A percentile compares a stretch with the other conserved stretches of the same genome.
These are phyloP conservation scores for Phalanger gymnotis DNA, from an alignment of 2,797 vertebrate species.

Conservation along the genomic window DNA sequence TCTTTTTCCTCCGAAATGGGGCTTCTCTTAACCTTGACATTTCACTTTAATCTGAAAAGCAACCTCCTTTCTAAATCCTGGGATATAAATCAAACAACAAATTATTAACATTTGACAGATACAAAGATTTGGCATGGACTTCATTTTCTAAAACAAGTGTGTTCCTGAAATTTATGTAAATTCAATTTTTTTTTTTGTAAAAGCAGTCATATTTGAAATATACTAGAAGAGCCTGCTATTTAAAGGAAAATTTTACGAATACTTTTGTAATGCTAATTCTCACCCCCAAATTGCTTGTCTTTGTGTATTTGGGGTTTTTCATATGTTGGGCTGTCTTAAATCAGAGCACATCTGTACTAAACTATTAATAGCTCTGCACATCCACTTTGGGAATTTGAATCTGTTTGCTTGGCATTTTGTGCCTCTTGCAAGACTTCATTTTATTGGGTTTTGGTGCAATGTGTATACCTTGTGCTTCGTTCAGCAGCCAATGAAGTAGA, in stretches of 20 bases:
- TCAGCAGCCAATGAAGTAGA: constrained; percentile 6
- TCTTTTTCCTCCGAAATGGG: constrained; percentile 27
- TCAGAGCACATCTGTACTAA: constrained; percentile 53
- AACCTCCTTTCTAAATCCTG: constrained; percentile 15
- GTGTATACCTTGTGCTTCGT: constrained; percentile 41
- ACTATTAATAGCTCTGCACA: constrained; percentile 30
- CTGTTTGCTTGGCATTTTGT: constrained; percentile 70
- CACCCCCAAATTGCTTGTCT: constrained; percentile 32
- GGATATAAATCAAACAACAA: constrained; percentile 18
- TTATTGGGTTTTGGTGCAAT: constrained; percentile 49
- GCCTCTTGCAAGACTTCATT: constrained; percentile 63
- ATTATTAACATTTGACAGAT: constrained; percentile 45
- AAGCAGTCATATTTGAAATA: constrained; percentile 47
- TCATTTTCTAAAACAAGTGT: constrained; percentile 47
- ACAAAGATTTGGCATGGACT: constrained; percentile 21
- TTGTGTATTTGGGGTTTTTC: constrained; percentile 53
- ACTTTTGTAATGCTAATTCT: constrained; percentile 41
- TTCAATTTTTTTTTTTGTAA: constrained; percentile 29
- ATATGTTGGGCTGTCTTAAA: constrained; percentile 51
- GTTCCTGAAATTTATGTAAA: constrained; percentile 57
- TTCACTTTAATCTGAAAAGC: constrained; percentile 41
- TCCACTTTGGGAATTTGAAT: constrained; percentile 55
- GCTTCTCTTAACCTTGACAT: constrained; percentile 42
- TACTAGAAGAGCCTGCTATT: constrained; percentile 26
- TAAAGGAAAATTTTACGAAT: constrained; percentile 49